These are phyloP conservation scores for Zoanthus gigantus DNA, from an alignment of 92 coral and sea anemone species.

Conservation along the genomic window DNA sequence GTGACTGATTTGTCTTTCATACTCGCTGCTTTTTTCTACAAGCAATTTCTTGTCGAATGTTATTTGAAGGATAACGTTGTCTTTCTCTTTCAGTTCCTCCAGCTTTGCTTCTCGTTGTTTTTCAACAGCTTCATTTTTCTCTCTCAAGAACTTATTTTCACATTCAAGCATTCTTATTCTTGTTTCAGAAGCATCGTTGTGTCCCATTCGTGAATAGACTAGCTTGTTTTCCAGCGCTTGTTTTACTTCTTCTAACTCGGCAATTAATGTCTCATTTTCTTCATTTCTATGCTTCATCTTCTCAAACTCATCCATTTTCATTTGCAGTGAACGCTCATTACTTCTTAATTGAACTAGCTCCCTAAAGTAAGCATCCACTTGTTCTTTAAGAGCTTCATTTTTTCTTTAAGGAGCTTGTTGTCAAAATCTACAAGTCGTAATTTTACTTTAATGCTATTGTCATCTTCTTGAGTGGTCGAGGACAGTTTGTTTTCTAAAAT, in stretches of 20 bases:
- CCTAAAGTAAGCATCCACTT: neutral
- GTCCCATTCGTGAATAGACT: neutral
- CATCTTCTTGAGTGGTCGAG: neutral
- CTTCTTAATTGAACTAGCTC: constrained; percentile 9
- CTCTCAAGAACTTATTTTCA: constrained; percentile 18
- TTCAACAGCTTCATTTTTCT: constrained; percentile 2
- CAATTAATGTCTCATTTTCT: neutral
- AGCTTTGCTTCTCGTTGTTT: constrained; percentile 7
- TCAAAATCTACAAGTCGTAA: constrained; percentile 6
- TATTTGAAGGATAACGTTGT: constrained; percentile 14
- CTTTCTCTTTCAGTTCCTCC: constrained; percentile 13
- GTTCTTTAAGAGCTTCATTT: constrained; percentile 1
- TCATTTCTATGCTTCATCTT: constrained; percentile 10
- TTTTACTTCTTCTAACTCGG: neutral
- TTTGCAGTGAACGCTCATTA: neutral
- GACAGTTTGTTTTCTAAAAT: constrained; percentile 16
- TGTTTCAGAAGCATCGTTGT: neutral
- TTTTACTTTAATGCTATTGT: neutral
- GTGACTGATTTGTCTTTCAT: neutral
- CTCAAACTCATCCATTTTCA: neutral
- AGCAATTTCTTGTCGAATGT: neutral
- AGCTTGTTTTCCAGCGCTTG: constrained; percentile 2
- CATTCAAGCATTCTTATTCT: constrained; percentile 6
- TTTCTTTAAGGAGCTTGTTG: constrained; percentile 29
- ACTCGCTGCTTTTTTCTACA: neutral